phyloP scores from a whole-genome alignment of 2,113 vertebrate genomes.

The Burhinus oedicnemus region DNA sequence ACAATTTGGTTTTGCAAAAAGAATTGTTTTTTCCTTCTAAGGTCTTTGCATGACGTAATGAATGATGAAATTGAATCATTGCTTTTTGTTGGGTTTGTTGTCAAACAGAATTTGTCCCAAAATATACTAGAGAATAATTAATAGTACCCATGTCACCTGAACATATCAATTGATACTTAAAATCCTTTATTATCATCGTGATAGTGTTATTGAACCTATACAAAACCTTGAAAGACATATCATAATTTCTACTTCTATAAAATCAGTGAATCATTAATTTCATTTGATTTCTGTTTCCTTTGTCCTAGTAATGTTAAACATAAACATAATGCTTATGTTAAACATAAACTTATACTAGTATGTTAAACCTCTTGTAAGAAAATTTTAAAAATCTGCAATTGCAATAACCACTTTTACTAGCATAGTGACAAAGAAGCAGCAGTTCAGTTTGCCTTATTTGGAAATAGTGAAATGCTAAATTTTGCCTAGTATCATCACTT shows the following conservation, averaged over 20 bases:
- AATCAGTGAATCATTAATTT: neutral
- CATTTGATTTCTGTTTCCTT: neutral
- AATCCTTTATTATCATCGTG: neutral
- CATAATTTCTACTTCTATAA: neutral
- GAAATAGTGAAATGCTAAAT: neutral
- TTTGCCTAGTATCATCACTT: neutral
- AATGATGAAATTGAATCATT: neutral
- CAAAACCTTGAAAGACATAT: neutral
- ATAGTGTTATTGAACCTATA: neutral
- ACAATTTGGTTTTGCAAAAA: neutral
- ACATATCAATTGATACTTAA: neutral
- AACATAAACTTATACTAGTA: neutral
- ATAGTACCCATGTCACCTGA: neutral
- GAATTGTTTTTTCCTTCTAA: neutral
- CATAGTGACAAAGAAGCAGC: neutral
- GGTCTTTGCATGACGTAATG: neutral
- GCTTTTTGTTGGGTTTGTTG: neutral
- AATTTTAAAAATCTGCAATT: neutral
- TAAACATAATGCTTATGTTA: too few species aligned
- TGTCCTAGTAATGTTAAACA: neutral
- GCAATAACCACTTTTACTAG: neutral
- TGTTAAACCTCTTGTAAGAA: neutral
- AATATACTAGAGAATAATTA: neutral
- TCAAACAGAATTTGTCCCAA: neutral
- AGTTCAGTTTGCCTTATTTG: neutral